Evolutionary conservation across 92 coral and sea anemone genomes (phyloP).

Genomic region (Actinernus sp.): DNA sequence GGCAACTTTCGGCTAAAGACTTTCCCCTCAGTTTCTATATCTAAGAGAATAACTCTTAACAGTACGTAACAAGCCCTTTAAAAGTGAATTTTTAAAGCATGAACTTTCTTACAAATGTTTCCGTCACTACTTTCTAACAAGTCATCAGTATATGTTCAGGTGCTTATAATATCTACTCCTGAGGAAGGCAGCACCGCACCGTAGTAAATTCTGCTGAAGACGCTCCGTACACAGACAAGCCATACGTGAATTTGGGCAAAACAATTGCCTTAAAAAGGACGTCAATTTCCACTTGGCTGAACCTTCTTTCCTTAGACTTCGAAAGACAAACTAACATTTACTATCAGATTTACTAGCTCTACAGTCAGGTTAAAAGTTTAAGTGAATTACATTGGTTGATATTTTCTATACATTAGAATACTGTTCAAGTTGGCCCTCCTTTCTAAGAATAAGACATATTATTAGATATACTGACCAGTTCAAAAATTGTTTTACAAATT

Average conservation of each 20-base stretch:
- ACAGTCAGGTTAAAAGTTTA: no score
- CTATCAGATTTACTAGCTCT: no score
- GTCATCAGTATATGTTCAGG: background rate
- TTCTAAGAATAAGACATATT: no score
- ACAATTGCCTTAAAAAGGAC: background rate
- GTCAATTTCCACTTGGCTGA: background rate
- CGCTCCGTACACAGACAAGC: background rate
- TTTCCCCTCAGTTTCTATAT: no score
- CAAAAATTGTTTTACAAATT: no score
- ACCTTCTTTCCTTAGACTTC: background rate
- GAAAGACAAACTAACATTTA: background rate
- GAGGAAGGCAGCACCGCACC: background rate
- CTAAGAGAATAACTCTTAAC: no score
- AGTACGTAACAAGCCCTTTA: no score
- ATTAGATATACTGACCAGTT: no score
- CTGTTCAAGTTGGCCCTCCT: no score
- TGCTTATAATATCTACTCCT: background rate
- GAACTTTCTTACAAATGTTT: background rate
- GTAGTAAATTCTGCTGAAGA: background rate
- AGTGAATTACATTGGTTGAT: no score
- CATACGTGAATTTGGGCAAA: background rate
- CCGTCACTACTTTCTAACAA: background rate
- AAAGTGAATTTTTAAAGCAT: background rate
- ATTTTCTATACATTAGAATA: no score
- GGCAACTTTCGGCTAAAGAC: no score